A percentile compares a stretch with the other conserved stretches of the same genome.
phyloP scores from a whole-genome alignment of 2,797 vertebrate species.

The Acanthurus tractus region DNA sequence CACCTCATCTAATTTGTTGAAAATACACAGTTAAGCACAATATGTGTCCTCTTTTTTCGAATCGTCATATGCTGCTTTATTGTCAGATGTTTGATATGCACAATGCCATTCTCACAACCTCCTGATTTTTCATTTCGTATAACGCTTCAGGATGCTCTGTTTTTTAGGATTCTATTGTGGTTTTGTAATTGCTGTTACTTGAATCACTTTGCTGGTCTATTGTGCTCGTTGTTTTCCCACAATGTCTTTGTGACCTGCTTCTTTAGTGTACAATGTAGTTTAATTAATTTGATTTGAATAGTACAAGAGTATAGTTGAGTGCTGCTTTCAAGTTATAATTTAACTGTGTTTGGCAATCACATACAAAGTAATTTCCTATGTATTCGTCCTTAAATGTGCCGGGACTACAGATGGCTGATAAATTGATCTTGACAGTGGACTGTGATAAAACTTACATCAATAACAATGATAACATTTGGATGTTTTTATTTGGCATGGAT shows the following conservation, averaged over 20 bases:
- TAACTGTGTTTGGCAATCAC: slow-evolving; percentile 30
- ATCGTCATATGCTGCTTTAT: slow-evolving; percentile 24
- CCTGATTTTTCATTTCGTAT: slow-evolving; percentile 48
- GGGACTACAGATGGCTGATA: too few relatives aligned
- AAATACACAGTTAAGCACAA: slow-evolving; percentile 44
- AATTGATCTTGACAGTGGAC: too few relatives aligned
- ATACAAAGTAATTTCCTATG: slow-evolving; percentile 25
- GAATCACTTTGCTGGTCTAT: slow-evolving; percentile 55
- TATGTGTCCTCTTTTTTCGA: slow-evolving; percentile 24
- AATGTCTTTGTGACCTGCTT: slow-evolving; percentile 43
- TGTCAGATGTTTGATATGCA: slow-evolving; percentile 60
- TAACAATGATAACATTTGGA: too few relatives aligned
- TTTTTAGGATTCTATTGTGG: slow-evolving; percentile 57
- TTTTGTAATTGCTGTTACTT: slow-evolving; percentile 66
- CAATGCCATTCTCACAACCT: slow-evolving; percentile 48
- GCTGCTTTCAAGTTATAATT: slow-evolving; percentile 55
- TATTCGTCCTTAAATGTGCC: slow-evolving; percentile 30
- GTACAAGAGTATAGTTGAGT: slow-evolving; percentile 29
- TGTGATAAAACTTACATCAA: too few relatives aligned
- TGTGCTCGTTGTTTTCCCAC: slow-evolving; percentile 49
- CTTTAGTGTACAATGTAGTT: slow-evolving; percentile 52
- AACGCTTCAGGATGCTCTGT: slow-evolving; percentile 34
- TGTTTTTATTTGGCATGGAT: too few relatives aligned
- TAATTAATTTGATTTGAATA: slow-evolving; percentile 67
- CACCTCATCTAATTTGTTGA: slow-evolving; percentile 41